phyloP scores from a whole-genome alignment of 2,797 vertebrate genomes.

The Epinephelus awoara region DNA sequence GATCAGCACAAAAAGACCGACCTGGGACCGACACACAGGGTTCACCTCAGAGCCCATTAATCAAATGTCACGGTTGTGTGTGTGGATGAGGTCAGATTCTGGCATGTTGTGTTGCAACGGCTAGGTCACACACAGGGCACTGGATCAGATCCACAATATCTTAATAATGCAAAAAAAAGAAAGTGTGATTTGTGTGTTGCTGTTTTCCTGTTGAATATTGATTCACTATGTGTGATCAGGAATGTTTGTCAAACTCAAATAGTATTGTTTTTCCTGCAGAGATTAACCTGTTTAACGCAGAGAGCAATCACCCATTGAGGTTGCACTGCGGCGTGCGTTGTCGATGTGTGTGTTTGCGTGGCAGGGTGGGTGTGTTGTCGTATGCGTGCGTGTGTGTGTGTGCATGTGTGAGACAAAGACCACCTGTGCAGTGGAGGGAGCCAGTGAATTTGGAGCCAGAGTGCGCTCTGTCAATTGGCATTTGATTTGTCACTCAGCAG shows the following conservation, averaged over 20 bases:
- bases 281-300: conserved; percentile 79
- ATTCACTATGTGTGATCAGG: conserved; percentile 71
- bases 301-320: conserved; percentile 73
- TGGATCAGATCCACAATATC: conserved; percentile 54
- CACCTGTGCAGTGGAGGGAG: conserved; percentile 82
- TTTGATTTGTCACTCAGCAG: conserved; percentile 85
- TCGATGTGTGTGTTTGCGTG: conserved; percentile 31
- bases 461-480: conserved; percentile 79
- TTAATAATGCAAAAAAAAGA: conserved; percentile 40
- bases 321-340: conserved; percentile 34
- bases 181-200: conserved; percentile 42
- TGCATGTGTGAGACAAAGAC: conserved; percentile 74
- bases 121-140: conserved; percentile 76
- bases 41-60: conserved; percentile 84
- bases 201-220: conserved; percentile 66
- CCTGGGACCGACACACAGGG: conserved; percentile 79
- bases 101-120: conserved; percentile 75
- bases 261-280: conserved; percentile 74
- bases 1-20: conserved; percentile 85
- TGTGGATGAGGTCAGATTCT: conserved; percentile 78
- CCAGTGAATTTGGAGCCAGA: conserved; percentile 75
- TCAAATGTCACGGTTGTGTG: conserved; percentile 76
- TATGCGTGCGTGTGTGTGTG: conserved; percentile 18
- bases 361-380: background rate
- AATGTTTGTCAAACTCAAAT: conserved; percentile 81